These are phyloP conservation scores for Thecophora atra DNA, from an alignment of 2,888 invertebrate species.

Conservation along the genomic window DNA sequence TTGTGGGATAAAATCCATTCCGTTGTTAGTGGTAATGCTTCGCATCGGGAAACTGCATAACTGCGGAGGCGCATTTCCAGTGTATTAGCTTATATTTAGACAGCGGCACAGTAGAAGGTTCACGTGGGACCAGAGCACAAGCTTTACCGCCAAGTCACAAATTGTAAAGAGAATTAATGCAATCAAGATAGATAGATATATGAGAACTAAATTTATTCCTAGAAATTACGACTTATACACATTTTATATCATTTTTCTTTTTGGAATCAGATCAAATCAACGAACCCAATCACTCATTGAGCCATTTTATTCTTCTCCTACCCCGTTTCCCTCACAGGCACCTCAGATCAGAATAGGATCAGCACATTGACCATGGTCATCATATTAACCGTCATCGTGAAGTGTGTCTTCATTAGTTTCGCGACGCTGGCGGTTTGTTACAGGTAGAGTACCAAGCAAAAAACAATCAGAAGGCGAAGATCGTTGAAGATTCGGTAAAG, in stretches of 20 bases:
- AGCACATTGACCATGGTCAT: slow-evolving; percentile 91
- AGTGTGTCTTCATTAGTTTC: slow-evolving; percentile 95
- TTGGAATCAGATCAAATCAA: not conserved
- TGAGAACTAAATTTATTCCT: not conserved
- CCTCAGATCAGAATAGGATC: slow-evolving; percentile 81
- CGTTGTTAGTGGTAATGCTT: too few relatives aligned
- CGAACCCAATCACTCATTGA: not conserved
- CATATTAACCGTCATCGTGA: slow-evolving; percentile 91
- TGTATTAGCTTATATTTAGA: too few relatives aligned
- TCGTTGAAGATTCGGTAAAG: too few relatives aligned
- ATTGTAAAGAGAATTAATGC: too few relatives aligned
- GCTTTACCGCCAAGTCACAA: too few relatives aligned
- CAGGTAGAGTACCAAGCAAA: slow-evolving; percentile 76
- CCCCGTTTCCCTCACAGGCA: slow-evolving; percentile 69
- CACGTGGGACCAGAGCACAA: too few relatives aligned
- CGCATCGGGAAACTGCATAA: too few relatives aligned
- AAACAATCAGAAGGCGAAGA: slow-evolving; percentile 38
- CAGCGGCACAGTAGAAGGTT: too few relatives aligned
- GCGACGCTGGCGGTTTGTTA: slow-evolving; percentile 94
- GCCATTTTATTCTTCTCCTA: slow-evolving; percentile 20
- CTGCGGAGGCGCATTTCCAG: too few relatives aligned
- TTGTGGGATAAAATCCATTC: too few relatives aligned
- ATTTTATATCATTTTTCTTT: not conserved
- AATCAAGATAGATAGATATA: too few relatives aligned
- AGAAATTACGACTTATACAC: slow-evolving; percentile 25